Evolutionary conservation across 2,888 invertebrate species (phyloP).

Genomic region (Pseudolycoriella hygida): DNA sequence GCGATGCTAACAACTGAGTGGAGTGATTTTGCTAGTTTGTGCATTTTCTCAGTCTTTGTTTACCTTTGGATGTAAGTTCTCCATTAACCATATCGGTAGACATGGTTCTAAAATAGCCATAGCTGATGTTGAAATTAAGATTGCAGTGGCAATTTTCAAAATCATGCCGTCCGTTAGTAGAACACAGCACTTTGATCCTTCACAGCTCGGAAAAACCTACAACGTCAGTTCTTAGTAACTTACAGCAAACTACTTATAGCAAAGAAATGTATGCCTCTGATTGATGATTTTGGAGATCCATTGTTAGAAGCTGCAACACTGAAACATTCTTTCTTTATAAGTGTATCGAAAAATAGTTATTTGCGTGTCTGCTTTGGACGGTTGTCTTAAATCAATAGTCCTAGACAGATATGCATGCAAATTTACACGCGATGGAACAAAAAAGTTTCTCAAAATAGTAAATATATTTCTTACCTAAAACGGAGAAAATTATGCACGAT

Average conservation of each 20-base stretch:
- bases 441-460: background rate
- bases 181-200: conserved; percentile 32
- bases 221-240: too few species aligned
- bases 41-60: background rate
- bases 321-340: too few species aligned
- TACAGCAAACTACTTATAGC: too few species aligned
- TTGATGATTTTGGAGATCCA: conserved; percentile 19
- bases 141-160: conserved; percentile 42
- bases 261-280: conserved; percentile 9
- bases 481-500: conserved; percentile 36
- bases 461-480: conserved; percentile 25
- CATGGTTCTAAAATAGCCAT: conserved; percentile 73
- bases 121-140: conserved; percentile 61
- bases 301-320: conserved; percentile 15
- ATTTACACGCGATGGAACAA: too few species aligned
- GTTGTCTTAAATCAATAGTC: too few species aligned
- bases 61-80: conserved; percentile 8
- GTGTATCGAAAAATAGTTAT: conserved; percentile 10
- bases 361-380: conserved; percentile 4
- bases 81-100: conserved; percentile 62
- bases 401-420: too few species aligned
- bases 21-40: too few species aligned
- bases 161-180: conserved; percentile 45
- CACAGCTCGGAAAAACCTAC: conserved; percentile 4
- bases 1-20: too few species aligned